Percentiles rank a stretch among this genome's conserved stretches.
Conservation (phyloP, 2,797 vertebrate species). For the Sciurus vulgaris region DNA sequence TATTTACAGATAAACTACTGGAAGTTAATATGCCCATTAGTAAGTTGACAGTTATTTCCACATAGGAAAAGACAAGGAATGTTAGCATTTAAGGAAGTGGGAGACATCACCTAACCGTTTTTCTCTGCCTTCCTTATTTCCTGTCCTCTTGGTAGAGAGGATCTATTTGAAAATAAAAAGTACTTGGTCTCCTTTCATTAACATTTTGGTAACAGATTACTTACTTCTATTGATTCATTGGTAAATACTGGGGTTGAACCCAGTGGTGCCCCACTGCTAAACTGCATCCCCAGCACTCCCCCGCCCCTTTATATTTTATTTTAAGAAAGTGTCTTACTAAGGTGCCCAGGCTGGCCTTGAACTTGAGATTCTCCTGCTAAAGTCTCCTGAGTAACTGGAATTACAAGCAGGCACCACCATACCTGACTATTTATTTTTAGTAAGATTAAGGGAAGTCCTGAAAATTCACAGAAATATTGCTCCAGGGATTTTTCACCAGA, state of each 20-base stretch:
- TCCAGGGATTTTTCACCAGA: background rate
- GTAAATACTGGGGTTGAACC: no score
- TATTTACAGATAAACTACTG: constrained; percentile 19
- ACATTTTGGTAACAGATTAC: constrained; percentile 16
- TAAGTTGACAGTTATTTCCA: background rate
- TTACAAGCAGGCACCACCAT: no score
- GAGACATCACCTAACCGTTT: background rate
- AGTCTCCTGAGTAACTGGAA: no score
- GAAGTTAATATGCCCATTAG: background rate
- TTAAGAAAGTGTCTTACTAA: no score
- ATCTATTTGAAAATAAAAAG: constrained; percentile 51
- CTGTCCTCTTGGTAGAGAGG: background rate
- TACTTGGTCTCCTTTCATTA: constrained; percentile 4
- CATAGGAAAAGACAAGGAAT: background rate
- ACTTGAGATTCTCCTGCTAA: no score
- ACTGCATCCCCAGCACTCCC: no score
- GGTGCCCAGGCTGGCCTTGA: no score
- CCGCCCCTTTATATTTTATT: no score
- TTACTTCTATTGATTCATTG: background rate
- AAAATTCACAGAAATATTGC: background rate
- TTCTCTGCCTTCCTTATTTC: background rate
- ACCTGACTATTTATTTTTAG: background rate
- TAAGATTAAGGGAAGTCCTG: background rate
- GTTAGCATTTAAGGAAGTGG: background rate
- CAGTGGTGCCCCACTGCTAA: no score